Evolutionary conservation across 2,888 invertebrate species (phyloP).

Genomic region (Rhamnusium bicolor): DNA sequence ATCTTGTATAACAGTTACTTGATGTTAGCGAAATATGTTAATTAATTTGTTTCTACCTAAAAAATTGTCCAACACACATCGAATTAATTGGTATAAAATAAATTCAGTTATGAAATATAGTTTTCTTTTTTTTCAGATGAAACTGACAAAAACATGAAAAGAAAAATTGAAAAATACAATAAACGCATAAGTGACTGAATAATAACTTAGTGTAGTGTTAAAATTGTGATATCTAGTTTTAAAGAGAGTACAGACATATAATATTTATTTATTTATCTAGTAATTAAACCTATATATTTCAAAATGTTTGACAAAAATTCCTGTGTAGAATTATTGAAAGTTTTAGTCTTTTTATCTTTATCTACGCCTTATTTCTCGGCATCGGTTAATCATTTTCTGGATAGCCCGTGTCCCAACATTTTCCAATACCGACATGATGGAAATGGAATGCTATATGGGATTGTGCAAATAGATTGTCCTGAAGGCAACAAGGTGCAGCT

Average conservation of each 20-base stretch:
- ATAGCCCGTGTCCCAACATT: conserved; percentile 66
- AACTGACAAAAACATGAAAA: background rate
- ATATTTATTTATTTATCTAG: conserved; percentile 30
- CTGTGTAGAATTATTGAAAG: background rate
- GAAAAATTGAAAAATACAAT: background rate
- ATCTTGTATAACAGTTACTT: no score
- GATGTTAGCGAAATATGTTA: no score
- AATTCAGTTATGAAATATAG: background rate
- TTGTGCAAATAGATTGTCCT: conserved; percentile 66
- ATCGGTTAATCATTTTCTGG: conserved; percentile 50
- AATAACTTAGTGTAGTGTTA: background rate
- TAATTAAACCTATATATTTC: background rate
- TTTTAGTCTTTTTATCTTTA: conserved; percentile 1
- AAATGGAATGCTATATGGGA: conserved; percentile 68
- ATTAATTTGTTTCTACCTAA: no score
- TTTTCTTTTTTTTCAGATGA: background rate
- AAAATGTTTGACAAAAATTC: conserved; percentile 5
- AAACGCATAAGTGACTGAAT: background rate
- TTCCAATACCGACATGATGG: conserved; percentile 70
- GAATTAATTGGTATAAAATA: no score
- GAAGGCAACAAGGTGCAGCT: conserved; percentile 57
- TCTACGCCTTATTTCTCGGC: background rate
- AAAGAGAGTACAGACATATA: background rate
- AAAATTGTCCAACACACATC: no score
- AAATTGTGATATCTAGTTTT: background rate